Base-by-base conservation (phyloP, 1,140 invertebrate species). In the Diorhabda sublineata region DNA sequence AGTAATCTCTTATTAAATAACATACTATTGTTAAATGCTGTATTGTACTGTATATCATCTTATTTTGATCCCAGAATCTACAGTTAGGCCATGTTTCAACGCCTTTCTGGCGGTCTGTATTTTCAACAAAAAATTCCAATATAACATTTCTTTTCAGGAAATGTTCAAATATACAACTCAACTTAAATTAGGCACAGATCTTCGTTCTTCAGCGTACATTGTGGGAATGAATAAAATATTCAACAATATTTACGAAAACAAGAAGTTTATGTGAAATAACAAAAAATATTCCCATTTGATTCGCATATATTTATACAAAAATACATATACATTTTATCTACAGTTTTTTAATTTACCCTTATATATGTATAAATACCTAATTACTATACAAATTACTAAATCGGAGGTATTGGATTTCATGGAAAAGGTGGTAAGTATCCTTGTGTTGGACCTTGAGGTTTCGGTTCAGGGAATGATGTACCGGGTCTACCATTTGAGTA, bases 141-240 rank as follows among this genome's bases (percentile, higher is more conserved):
- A 26, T 26, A 26, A 26, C 26, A 1, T 26, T 26, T 26, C 26
- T 26, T 90, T 73, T 88, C 91, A 90, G 88, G 87, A 90, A 73
- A 93, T 96, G 64, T 91, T 92, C 83, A 79, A 82, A 44, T 89
- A 89, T 2, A 87, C 89, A 7, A 84, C 88, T 79, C 85, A 88
- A 8, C 75, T 71, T 89, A 92, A 82, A 68, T 81, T 96, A 3
- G 91, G 92, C 45, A 81, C 94, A 61, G 93, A 96, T 81, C 76
- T 96, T 9, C 84, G 93, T 43, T 92, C 90, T 42, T 93, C 94
- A 26, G 92, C 92, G 3, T 96, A 93, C 80, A 88, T 92, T 45
- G 91, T 88, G 61, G 85, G 92, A 2, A 90, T 96, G 58, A 88
- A 91, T 72, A 96, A 94, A 78, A 93, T 96, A 70, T 95, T 93